These are phyloP conservation scores for Drosophila quadrilineata DNA, from an alignment of 1,140 invertebrate species.

Conservation along the genomic window DNA sequence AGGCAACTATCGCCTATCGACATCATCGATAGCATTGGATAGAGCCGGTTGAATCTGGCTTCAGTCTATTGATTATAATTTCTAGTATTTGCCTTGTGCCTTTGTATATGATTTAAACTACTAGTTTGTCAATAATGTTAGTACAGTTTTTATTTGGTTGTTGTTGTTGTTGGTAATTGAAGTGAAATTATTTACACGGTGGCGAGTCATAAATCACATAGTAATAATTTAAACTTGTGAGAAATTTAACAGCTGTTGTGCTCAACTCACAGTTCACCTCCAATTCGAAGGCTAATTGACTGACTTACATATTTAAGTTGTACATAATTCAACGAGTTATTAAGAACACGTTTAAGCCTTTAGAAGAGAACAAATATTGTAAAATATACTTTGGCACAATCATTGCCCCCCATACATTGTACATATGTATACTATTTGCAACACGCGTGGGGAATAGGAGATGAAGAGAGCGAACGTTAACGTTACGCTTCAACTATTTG, in stretches of 20 bases:
- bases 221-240: constrained; percentile 35
- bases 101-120: no score
- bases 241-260: constrained; percentile 33
- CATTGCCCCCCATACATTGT: constrained; percentile 7
- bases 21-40: no score
- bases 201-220: constrained; percentile 26
- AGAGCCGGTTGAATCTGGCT: no score
- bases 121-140: no score
- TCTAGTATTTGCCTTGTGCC: neutral
- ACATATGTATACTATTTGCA: no score
- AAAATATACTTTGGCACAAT: neutral
- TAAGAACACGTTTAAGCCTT: constrained; percentile 14
- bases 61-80: no score
- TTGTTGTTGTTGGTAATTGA: constrained; percentile 11
- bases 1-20: no score
- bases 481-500: constrained; percentile 19
- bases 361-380: constrained; percentile 1
- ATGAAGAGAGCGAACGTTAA: neutral
- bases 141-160: no score
- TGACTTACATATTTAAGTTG: no score
- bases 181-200: constrained; percentile 37
- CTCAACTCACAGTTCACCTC: neutral
- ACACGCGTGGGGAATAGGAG: neutral
- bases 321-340: constrained; percentile 19
- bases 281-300: constrained; percentile 5